A percentile compares a stretch with the other conserved stretches of the same genome.
Evolutionary conservation across 2,113 vertebrate genomes (phyloP).

Genomic region (Leucosticte australis): DNA sequence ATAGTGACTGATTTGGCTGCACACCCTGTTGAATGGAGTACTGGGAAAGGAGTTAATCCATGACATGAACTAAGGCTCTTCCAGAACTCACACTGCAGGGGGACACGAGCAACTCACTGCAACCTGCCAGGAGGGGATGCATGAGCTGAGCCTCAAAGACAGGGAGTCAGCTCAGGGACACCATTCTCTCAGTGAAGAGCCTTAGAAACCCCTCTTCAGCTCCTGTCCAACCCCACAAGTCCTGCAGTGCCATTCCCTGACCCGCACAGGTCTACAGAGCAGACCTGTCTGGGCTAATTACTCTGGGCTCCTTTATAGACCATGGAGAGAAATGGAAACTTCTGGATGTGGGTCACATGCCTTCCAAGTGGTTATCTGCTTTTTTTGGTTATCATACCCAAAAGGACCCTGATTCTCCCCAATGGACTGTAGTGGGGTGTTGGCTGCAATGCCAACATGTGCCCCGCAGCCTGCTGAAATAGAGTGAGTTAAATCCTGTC

Average conservation of each 20-base stretch:
- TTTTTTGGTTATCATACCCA: not conserved
- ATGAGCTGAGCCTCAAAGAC: not conserved
- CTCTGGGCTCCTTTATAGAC: not conserved
- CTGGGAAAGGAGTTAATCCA: not conserved
- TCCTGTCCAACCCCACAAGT: not conserved
- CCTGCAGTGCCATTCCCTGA: not conserved
- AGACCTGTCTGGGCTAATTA: not conserved
- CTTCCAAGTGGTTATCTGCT: not conserved
- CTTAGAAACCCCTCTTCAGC: not conserved
- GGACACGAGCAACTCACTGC: accelerated
- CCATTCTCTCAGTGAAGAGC: not conserved
- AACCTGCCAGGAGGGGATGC: not conserved
- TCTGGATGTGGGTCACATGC: not conserved
- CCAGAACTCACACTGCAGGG: not conserved
- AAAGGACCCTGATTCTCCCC: not conserved
- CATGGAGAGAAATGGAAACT: not conserved
- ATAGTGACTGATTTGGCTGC: not conserved
- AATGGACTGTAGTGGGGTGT: not conserved
- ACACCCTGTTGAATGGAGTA: not conserved
- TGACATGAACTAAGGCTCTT: not conserved
- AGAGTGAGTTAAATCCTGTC: not conserved
- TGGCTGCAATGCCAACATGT: not conserved
- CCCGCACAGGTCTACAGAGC: not conserved
- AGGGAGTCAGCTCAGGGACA: not conserved
- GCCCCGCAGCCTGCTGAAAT: not conserved